Evolutionary conservation across 2,113 vertebrate species (phyloP).

Genomic region (Misgurnus mizolepis): DNA sequence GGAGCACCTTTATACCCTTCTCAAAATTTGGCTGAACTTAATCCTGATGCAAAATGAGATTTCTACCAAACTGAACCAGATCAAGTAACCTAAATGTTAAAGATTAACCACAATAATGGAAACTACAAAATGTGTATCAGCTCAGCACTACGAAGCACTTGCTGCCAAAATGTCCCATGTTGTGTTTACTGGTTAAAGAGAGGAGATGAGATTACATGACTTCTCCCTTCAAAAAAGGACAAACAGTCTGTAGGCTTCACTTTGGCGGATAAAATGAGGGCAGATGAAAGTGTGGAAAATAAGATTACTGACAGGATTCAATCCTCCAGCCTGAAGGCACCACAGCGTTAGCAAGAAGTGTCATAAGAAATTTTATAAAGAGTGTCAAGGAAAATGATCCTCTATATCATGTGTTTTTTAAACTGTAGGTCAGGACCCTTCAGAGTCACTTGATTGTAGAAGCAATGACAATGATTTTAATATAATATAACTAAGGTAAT

Average conservation of each 20-base stretch:
- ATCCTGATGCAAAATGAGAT: conserved; percentile 21
- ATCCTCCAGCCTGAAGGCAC: conserved; percentile 4
- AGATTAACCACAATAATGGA: neutral
- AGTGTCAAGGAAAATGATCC: neutral
- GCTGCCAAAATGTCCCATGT: conserved; percentile 24
- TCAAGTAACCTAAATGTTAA: conserved; percentile 13
- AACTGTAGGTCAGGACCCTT: neutral
- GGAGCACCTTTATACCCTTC: conserved; percentile 3
- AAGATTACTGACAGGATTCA: conserved; percentile 45
- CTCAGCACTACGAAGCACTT: neutral
- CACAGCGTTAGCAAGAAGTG: conserved; percentile 5
- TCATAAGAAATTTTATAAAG: neutral
- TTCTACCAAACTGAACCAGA: neutral
- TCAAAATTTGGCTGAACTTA: neutral
- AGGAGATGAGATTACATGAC: conserved; percentile 12
- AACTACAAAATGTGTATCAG: conserved; percentile 26
- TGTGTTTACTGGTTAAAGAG: neutral
- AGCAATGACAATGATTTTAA: too few species aligned
- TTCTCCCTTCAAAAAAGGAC: conserved; percentile 15
- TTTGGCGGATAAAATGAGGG: conserved; percentile 36
- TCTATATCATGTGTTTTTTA: neutral
- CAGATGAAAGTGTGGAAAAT: conserved; percentile 39
- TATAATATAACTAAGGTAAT: too few species aligned
- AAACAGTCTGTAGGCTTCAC: conserved; percentile 18
- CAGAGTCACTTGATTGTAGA: too few species aligned